Evolutionary conservation across 64 coral and sea anemone genomes (phyloP).

Genomic region (Astreopora myriophthalma): DNA sequence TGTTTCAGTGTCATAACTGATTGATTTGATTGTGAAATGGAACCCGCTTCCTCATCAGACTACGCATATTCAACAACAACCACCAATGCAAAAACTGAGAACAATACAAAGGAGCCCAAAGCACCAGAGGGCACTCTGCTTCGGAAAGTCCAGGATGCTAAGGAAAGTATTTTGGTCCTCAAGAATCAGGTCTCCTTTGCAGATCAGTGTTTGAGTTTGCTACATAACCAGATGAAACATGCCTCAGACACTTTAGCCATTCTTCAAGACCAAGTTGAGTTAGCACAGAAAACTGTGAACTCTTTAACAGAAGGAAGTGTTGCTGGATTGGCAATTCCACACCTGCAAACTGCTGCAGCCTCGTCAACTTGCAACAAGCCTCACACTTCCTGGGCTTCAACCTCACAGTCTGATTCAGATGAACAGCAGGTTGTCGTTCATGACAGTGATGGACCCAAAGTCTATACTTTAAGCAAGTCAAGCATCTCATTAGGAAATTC

Average conservation of each 20-base stretch:
- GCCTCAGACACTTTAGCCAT: slow-evolving; percentile 70
- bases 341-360: neutral
- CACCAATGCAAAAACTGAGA: neutral
- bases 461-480: slow-evolving; percentile 39
- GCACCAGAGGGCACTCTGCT: slow-evolving; percentile 31
- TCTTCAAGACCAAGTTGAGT: slow-evolving; percentile 66
- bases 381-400: neutral
- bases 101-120: slow-evolving; percentile 1
- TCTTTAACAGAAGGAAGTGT: slow-evolving; percentile 7
- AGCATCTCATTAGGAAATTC: slow-evolving; percentile 30
- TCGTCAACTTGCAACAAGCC: neutral
- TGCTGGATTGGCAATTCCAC: slow-evolving; percentile 12
- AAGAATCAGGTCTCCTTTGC: slow-evolving; percentile 74
- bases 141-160: slow-evolving; percentile 30
- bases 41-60: neutral
- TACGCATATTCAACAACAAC: neutral
- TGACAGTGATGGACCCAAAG: slow-evolving; percentile 56
- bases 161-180: slow-evolving; percentile 30
- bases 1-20: neutral
- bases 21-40: neutral
- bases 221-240: slow-evolving; percentile 79
- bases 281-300: slow-evolving; percentile 66
- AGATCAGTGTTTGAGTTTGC: slow-evolving; percentile 61
- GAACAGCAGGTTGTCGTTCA: slow-evolving; percentile 55
- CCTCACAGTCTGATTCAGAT: neutral